Evolutionary conservation across 2,797 vertebrate genomes (phyloP), one percentile per base, ranked within the genome.

Genomic region (Spondyliosoma cantharus): DNA sequence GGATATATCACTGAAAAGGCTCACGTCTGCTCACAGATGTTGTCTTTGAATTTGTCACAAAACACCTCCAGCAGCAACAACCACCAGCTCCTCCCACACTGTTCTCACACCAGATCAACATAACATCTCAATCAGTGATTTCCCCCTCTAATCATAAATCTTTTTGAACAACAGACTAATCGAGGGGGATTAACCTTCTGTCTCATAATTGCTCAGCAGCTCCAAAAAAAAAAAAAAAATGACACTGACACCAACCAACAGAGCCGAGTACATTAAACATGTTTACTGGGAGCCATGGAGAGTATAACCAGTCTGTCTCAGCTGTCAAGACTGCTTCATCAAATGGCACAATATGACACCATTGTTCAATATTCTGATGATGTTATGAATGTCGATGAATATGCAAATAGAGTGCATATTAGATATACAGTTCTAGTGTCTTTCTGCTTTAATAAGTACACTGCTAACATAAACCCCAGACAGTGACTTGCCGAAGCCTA

Each of bases 11-110:
- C 3, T 29, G 53, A 66, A 46, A 6, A 25, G 53, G 25, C 53
- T 11, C 32, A 24, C n/a, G n/a, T 64, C 46, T 22, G 69, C 37
- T 17, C 60, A 65, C 53, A 52, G 70, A 71, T 71, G 53, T 74
- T 59, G 7, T 27, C 37, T 48, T 70, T 70, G 53, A 61, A 69
- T 63, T 52, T 52, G 4, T 20, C 74, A 56, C 27, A 25, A 70
- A 76, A 57, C 48, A 43, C 50, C 29, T 67, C 17, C 13, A 46
- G 45, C 16, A 5, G 27, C 52, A 66, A 59, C 4, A 4, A 29
- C 29, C 29, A 22, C 62, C 63, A 15, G 43, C 20, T 20, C 32
- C 69, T 72, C 52, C 71, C 45, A 62, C 77, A 43, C 9, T 6
- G 0, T 56, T 66, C 53, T 66, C 69, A 67, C 49, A 27, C 48